Percentiles rank a stretch among this genome's conserved stretches.
Evolutionary conservation across 64 coral and sea anemone species (phyloP).

Genomic region (Porites lutea): DNA sequence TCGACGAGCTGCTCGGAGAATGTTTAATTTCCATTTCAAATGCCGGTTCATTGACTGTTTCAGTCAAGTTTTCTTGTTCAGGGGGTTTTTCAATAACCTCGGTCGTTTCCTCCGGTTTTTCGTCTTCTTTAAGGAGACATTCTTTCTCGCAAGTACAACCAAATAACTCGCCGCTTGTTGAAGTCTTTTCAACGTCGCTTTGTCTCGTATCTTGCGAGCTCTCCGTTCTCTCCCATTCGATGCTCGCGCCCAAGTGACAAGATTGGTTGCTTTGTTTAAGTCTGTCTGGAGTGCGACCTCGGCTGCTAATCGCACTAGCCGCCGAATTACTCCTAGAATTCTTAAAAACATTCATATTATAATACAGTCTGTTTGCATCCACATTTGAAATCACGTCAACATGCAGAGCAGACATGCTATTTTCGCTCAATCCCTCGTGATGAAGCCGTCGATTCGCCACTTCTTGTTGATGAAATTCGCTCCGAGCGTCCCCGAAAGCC

Average conservation of each 20-base stretch:
- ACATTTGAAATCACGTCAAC: constrained; percentile 42
- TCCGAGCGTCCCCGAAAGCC: constrained; percentile 72
- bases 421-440: constrained; percentile 73
- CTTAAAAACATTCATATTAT: constrained; percentile 41
- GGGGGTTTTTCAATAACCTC: not conserved
- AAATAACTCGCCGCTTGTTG: constrained; percentile 28
- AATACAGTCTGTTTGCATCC: constrained; percentile 31
- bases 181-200: constrained; percentile 32
- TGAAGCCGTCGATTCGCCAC: constrained; percentile 79
- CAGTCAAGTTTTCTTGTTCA: not conserved
- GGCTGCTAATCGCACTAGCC: constrained; percentile 16
- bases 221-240: constrained; percentile 36
- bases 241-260: constrained; percentile 23
- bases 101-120: not conserved
- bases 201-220: constrained; percentile 38
- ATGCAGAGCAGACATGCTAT: constrained; percentile 58
- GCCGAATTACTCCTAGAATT: constrained; percentile 37
- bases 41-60: not conserved
- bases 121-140: not conserved
- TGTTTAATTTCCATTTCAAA: not conserved
- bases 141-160: constrained; percentile 36
- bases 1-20: not conserved
- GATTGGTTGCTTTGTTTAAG: constrained; percentile 49
- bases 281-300: constrained; percentile 1
- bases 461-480: constrained; percentile 85